Percentiles rank a stretch among this genome's conserved stretches.
Evolutionary conservation across 2,888 invertebrate genomes (phyloP).

Genomic region (Mayetiola destructor): DNA sequence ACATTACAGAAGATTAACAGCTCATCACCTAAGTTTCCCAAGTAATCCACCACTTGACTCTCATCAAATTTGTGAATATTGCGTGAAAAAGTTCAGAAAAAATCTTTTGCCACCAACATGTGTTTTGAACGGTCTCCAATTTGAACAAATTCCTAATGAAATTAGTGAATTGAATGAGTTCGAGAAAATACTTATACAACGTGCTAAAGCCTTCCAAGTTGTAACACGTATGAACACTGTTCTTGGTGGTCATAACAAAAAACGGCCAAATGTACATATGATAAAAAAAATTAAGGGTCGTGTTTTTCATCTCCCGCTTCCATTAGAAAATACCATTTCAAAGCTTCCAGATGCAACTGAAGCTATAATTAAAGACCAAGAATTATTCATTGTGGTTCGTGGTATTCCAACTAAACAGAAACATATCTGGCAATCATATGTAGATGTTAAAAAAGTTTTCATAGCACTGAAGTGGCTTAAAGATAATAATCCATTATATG

Average conservation of each 20-base stretch:
- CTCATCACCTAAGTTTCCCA: neutral
- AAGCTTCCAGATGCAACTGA: constrained; percentile 24
- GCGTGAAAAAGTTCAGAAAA: constrained; percentile 18
- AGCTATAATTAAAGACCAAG: constrained; percentile 23
- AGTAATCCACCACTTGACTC: neutral
- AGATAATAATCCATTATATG: constrained; percentile 23
- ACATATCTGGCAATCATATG: constrained; percentile 23
- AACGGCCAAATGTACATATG: constrained; percentile 22
- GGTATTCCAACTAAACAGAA: constrained; percentile 23
- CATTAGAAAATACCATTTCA: constrained; percentile 25
- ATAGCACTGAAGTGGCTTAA: constrained; percentile 23
- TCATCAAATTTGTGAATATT: constrained; percentile 16
- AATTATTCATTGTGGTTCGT: constrained; percentile 25
- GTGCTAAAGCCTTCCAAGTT: constrained; percentile 27
- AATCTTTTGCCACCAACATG: constrained; percentile 22
- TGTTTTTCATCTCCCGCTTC: constrained; percentile 27
- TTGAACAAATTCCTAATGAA: constrained; percentile 18
- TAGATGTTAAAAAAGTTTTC: constrained; percentile 25
- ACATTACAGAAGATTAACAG: neutral
- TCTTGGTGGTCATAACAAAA: constrained; percentile 20
- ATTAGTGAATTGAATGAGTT: constrained; percentile 21
- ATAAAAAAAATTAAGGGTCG: constrained; percentile 15
- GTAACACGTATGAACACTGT: constrained; percentile 25
- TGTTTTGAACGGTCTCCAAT: constrained; percentile 22
- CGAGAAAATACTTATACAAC: constrained; percentile 19